Conservation (phyloP, 2,797 vertebrate species). For the Gambusia yucatana region DNA sequence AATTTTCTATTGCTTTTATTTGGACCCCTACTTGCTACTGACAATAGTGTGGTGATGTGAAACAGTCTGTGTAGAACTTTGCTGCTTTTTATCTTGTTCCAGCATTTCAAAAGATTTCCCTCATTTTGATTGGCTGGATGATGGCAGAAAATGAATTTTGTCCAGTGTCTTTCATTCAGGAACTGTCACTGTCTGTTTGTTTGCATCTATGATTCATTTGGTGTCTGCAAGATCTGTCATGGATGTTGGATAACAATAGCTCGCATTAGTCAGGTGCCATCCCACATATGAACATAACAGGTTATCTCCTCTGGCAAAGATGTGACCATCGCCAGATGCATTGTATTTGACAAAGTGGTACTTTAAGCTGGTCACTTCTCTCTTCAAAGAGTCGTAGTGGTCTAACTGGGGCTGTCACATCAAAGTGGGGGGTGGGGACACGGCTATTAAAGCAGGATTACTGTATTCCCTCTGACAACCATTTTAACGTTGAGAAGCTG, state of each 20-base stretch:
- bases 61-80: background rate
- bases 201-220: background rate
- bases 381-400: constrained; percentile 67
- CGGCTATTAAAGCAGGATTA: constrained; percentile 77
- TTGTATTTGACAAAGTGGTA: constrained; percentile 33
- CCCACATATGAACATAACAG: constrained; percentile 12
- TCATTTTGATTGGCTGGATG: background rate
- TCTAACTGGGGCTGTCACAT: constrained; percentile 70
- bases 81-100: background rate
- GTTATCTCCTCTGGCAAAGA: constrained; percentile 34
- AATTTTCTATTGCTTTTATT: background rate
- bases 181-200: background rate
- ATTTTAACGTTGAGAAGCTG: constrained; percentile 69
- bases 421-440: constrained; percentile 71
- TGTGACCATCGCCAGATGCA: constrained; percentile 48
- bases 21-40: background rate
- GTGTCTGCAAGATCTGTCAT: background rate
- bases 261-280: constrained; percentile 33
- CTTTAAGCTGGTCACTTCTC: constrained; percentile 67
- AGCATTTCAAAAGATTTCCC: background rate
- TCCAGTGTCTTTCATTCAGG: background rate
- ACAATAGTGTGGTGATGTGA: background rate
- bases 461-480: constrained; percentile 72
- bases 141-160: background rate
- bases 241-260: background rate